A percentile compares a stretch with the other conserved stretches of the same genome.
Conservation (phyloP, 1,140 invertebrate species). For the Trigoniulus corallinus region DNA sequence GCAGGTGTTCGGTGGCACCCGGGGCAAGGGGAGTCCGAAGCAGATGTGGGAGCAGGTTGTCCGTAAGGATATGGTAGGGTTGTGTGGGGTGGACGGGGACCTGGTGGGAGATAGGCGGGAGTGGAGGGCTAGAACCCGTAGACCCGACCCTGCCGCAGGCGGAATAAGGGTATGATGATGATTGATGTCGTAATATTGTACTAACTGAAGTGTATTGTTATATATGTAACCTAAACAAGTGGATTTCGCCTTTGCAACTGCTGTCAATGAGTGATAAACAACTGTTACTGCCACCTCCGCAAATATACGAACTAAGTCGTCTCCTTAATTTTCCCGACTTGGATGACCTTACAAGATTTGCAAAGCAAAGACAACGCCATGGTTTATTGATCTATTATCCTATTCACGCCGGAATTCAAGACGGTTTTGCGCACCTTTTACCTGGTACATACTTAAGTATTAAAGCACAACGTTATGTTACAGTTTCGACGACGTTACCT, state of each 20-base stretch:
- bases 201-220: slow-evolving; percentile 4
- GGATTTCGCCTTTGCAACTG: slow-evolving; percentile 24
- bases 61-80: no score
- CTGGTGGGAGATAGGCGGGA: no score
- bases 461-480: no score
- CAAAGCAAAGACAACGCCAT: slow-evolving; percentile 18
- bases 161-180: no score
- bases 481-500: no score
- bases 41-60: no score
- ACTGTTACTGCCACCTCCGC: slow-evolving; percentile 28
- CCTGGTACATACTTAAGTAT: slow-evolving; percentile 21
- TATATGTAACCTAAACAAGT: slow-evolving; percentile 19
- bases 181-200: background rate
- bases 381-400: slow-evolving; percentile 31
- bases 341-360: slow-evolving; percentile 23
- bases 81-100: no score
- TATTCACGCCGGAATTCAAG: slow-evolving; percentile 20
- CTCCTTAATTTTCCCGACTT: slow-evolving; percentile 20
- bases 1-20: no score
- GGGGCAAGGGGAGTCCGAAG: no score
- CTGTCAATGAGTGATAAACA: slow-evolving; percentile 20
- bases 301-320: slow-evolving; percentile 30
- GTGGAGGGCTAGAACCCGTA: no score
- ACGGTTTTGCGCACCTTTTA: slow-evolving; percentile 25
- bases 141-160: no score